Evolutionary conservation across 2,888 invertebrate genomes (phyloP), one percentile per base, ranked within the genome.

Genomic region (Nyleta sp.): DNA sequence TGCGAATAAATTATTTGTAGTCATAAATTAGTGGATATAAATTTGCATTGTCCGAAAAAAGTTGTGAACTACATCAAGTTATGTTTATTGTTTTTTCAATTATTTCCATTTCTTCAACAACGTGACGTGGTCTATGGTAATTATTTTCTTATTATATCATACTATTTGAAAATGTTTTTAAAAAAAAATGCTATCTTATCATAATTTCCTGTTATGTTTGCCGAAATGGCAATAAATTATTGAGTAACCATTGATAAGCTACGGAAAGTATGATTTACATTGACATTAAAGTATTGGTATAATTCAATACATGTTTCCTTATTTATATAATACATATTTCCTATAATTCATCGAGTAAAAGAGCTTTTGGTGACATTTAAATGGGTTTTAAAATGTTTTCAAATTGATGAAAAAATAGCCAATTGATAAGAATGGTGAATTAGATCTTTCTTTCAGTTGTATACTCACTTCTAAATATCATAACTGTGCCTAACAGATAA

Each of bases 261-360:
- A 5, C 11, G 22, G 22, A 35, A 55, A 38, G 55, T 38, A 55
- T 40, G 28, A 55, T 55, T 55, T 55, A 55, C 40, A 24, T 24
- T 40, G 7, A 24, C 35, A 18, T 40, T 40, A 55, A 55, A 55
- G 33, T 31, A 15, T 18, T 55, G 1, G 13, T 24, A 20, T 40
- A 18, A 55, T 40, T 55, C 5, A 13, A 15, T 13, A 22, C 40
- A 24, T 24, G 20, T 40, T 55, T 40, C 17, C 38, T 24, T 1
- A n/a, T 40, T 55, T 55, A 40, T 40, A 24, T 40, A 1, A 28
- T 5, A 28, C 5, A 10, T 28, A 28, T 28, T 28, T 28, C 28
- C 28, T 28, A 28, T 28, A 8, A 28, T 28, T 28, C 28, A 10
- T 7, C 28, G 28, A 28, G 10, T 10, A 1, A 10, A 10, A 7